Evolutionary conservation across 2,113 vertebrate species (phyloP).

Genomic region (Pelecanoides urinatrix): DNA sequence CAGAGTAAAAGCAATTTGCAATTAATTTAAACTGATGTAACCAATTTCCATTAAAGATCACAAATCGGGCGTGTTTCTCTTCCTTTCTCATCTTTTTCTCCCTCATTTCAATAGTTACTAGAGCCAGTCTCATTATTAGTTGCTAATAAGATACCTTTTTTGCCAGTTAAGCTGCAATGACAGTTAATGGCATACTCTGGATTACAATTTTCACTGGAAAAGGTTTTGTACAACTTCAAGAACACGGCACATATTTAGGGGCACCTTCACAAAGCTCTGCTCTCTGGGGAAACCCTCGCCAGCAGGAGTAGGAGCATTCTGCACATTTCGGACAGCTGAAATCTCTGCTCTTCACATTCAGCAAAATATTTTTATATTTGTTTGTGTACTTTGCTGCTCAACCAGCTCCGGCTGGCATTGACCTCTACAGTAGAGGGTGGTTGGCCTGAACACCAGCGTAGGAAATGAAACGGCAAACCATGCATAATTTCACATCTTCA

Average conservation of each 20-base stretch:
- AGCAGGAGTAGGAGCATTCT: neutral
- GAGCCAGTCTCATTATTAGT: neutral
- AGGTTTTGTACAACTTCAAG: neutral
- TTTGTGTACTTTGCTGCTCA: neutral
- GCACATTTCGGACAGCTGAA: fast-evolving
- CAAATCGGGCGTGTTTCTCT: neutral
- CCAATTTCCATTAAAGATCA: neutral
- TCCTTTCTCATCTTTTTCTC: neutral
- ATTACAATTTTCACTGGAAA: neutral
- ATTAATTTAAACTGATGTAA: neutral
- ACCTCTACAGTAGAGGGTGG: neutral
- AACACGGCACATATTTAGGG: neutral
- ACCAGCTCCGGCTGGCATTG: neutral
- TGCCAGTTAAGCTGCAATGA: neutral
- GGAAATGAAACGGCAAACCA: neutral
- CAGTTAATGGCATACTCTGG: neutral
- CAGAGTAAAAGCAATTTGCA: neutral
- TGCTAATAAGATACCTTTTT: neutral
- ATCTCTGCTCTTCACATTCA: neutral
- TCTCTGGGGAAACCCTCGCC: neutral
- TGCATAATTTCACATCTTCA: neutral
- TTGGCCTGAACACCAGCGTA: neutral
- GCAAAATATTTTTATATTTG: neutral
- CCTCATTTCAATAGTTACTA: neutral
- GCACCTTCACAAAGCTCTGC: neutral